Conservation (phyloP, 1,140 invertebrate species). For the Lepidotrigona ventralis region DNA sequence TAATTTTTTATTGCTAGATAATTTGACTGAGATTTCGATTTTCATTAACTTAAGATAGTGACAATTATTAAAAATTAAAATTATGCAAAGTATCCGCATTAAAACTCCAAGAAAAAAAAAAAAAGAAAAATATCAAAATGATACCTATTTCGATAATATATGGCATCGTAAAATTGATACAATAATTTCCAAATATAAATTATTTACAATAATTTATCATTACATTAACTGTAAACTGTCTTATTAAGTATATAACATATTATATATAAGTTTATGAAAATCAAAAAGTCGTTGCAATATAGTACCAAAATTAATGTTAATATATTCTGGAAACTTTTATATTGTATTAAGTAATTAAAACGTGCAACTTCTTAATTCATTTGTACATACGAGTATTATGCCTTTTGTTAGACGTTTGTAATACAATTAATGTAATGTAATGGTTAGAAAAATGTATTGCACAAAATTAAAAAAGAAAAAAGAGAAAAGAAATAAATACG, state of each 20-base stretch:
- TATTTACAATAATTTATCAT: constrained; percentile 69
- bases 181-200: constrained; percentile 56
- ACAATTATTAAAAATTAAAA: constrained; percentile 41
- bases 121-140: constrained; percentile 13
- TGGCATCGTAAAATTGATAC: constrained; percentile 51
- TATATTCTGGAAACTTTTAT: background rate
- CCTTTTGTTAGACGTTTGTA: constrained; percentile 25
- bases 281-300: constrained; percentile 50
- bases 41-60: constrained; percentile 39
- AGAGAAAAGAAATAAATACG: constrained; percentile 33
- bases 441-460: constrained; percentile 32
- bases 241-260: constrained; percentile 58
- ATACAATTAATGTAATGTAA: constrained; percentile 18
- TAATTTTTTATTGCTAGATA: constrained; percentile 73
- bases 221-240: constrained; percentile 48
- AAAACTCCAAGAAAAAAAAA: constrained; percentile 17
- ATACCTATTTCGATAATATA: constrained; percentile 36
- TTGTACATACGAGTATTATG: constrained; percentile 34
- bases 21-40: constrained; percentile 71
- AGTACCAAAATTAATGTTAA: constrained; percentile 13
- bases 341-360: constrained; percentile 20
- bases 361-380: constrained; percentile 18
- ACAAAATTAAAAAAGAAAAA: constrained; percentile 35
- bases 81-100: constrained; percentile 41
- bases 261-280: constrained; percentile 52